Conservation (phyloP, 2,888 invertebrate species). For the Hypselothyrea guttata region DNA sequence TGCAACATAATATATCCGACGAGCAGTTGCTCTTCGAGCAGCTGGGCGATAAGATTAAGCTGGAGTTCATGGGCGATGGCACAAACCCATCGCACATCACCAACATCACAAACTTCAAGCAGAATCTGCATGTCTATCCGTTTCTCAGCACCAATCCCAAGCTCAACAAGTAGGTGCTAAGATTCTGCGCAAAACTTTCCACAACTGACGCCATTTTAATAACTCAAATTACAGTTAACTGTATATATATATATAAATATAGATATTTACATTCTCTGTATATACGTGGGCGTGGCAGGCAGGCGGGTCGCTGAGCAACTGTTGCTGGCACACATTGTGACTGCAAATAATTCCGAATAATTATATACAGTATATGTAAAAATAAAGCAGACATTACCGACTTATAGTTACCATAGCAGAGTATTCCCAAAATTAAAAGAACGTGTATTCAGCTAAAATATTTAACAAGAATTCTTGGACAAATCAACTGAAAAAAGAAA, state of each 20-base stretch:
- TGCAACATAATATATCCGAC: conserved; percentile 46
- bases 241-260: too few species aligned
- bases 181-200: conserved; percentile 34
- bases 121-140: conserved; percentile 38
- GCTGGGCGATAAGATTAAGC: conserved; percentile 32
- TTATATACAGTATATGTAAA: conserved; percentile 26
- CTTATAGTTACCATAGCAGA: conserved; percentile 2
- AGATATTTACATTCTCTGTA: background rate
- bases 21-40: conserved; percentile 46
- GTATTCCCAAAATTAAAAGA: background rate
- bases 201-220: conserved; percentile 74
- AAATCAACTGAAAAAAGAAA: too few species aligned
- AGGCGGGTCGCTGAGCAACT: conserved; percentile 52
- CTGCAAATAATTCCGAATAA: conserved; percentile 43
- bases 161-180: background rate
- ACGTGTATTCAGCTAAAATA: background rate
- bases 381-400: background rate
- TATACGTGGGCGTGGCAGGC: conserved; percentile 7
- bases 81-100: conserved; percentile 35
- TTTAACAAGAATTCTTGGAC: too few species aligned
- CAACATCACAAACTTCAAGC: conserved; percentile 48
- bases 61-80: conserved; percentile 35
- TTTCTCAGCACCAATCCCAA: conserved; percentile 44
- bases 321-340: conserved; percentile 66
- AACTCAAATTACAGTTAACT: conserved; percentile 68